Evolutionary conservation across 2,888 invertebrate genomes (phyloP).

Genomic region (Andrena chrysosceles): DNA sequence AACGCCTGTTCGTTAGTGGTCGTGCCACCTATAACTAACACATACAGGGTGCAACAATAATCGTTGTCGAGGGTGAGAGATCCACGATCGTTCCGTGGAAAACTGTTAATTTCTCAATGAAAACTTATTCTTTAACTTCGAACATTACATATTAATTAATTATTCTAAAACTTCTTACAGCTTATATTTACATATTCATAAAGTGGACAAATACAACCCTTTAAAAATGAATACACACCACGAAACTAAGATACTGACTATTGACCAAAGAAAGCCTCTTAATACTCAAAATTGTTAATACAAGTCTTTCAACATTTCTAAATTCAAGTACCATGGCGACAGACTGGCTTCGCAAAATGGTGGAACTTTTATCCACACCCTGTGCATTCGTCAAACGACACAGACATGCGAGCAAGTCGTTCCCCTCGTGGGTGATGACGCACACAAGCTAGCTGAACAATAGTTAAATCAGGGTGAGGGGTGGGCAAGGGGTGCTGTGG

Average conservation of each 20-base stretch:
- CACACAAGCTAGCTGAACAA: constrained; percentile 78
- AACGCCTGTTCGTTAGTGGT: constrained; percentile 58
- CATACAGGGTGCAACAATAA: constrained; percentile 46
- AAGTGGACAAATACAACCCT: too few relatives aligned
- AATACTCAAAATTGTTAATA: not conserved
- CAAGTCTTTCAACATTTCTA: not conserved
- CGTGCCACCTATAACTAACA: constrained; percentile 53
- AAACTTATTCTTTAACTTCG: too few relatives aligned
- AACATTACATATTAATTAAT: too few relatives aligned
- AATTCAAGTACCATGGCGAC: constrained; percentile 19
- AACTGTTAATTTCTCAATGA: too few relatives aligned
- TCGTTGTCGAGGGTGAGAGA: constrained; percentile 6
- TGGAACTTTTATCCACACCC: constrained; percentile 40
- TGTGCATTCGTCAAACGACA: constrained; percentile 29
- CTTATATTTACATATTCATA: too few relatives aligned
- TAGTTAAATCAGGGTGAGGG: constrained; percentile 83
- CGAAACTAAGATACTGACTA: too few relatives aligned
- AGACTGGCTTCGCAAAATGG: constrained; percentile 44
- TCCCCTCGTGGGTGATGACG: constrained; percentile 64
- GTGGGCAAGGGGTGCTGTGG: constrained; percentile 80
- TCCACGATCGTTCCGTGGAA: not conserved
- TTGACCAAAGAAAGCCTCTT: too few relatives aligned
- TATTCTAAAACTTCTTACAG: too few relatives aligned
- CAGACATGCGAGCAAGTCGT: constrained; percentile 25
- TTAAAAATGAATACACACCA: too few relatives aligned